phyloP scores from a whole-genome alignment of 1,140 invertebrate genomes.

The Bombus consobrinus region DNA sequence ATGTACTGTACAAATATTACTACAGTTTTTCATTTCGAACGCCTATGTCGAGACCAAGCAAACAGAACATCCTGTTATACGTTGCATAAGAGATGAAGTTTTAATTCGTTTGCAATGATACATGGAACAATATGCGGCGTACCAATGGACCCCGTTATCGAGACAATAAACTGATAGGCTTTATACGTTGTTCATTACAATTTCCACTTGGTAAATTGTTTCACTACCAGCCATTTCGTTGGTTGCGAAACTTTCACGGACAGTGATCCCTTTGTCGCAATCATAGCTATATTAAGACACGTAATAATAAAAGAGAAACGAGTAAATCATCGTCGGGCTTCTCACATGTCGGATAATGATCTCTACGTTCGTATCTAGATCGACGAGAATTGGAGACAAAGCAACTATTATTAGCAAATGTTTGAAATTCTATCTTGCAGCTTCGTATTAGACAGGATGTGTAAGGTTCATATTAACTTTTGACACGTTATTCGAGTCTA shows the following conservation, averaged over 20 bases:
- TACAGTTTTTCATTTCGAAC: too few relatives aligned
- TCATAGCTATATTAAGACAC: neutral
- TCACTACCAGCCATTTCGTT: neutral
- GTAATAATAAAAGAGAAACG: neutral
- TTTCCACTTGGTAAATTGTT: constrained; percentile 21
- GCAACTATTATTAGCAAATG: too few relatives aligned
- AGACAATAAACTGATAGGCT: neutral
- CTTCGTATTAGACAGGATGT: too few relatives aligned
- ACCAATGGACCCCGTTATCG: constrained; percentile 6
- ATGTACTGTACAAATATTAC: too few relatives aligned
- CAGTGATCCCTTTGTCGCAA: neutral
- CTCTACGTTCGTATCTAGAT: neutral
- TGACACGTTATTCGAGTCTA: neutral
- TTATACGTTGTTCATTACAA: constrained; percentile 26
- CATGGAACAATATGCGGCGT: neutral
- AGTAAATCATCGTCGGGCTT: neutral
- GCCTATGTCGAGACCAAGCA: neutral
- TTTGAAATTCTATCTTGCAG: too few relatives aligned
- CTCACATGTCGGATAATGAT: neutral
- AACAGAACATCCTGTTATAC: neutral
- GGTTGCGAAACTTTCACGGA: neutral
- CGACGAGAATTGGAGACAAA: neutral
- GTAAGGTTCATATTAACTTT: neutral
- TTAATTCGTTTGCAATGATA: constrained; percentile 20
- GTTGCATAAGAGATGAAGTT: neutral